phyloP scores from a whole-genome alignment of 2,888 invertebrate genomes.

The Leptothorax acervorum region DNA sequence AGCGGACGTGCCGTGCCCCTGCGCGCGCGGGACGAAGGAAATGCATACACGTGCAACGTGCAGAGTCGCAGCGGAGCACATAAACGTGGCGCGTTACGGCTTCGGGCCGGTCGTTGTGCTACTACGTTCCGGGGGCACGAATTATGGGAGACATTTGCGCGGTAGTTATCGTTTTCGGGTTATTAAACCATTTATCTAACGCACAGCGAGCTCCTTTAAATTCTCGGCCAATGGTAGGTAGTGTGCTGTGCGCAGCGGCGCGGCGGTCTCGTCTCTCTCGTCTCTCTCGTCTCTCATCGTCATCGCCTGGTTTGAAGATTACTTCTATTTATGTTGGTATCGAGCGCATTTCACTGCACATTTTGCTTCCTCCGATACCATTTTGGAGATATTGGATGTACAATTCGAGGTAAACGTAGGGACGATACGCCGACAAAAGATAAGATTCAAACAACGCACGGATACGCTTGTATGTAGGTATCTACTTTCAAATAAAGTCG shows the following conservation, averaged over 20 bases:
- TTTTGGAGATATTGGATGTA: conserved; percentile 9
- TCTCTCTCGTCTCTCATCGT: conserved; percentile 19
- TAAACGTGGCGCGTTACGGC: conserved; percentile 31
- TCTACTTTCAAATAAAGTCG: conserved; percentile 2
- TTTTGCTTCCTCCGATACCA: conserved; percentile 4
- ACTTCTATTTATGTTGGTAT: conserved; percentile 3
- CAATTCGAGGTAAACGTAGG: neutral
- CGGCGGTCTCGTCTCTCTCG: neutral
- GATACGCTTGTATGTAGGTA: neutral
- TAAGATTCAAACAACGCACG: neutral
- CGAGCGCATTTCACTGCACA: conserved; percentile 24
- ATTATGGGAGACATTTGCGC: conserved; percentile 52
- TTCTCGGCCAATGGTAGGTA: conserved; percentile 28
- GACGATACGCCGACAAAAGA: conserved; percentile 1
- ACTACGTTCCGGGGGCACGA: conserved; percentile 32
- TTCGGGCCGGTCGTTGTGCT: conserved; percentile 24
- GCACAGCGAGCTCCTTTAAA: conserved; percentile 49
- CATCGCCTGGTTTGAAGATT: neutral
- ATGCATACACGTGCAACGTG: conserved; percentile 19
- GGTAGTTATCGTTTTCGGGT: conserved; percentile 56
- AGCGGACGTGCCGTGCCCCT: neutral
- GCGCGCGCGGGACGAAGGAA: conserved; percentile 5
- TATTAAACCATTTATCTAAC: conserved; percentile 55
- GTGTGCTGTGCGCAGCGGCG: neutral
- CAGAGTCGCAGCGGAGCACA: conserved; percentile 9